These are phyloP conservation scores for Brachionus calyciflorus DNA, from an alignment of 1,140 invertebrate genomes.

Conservation along the genomic window DNA sequence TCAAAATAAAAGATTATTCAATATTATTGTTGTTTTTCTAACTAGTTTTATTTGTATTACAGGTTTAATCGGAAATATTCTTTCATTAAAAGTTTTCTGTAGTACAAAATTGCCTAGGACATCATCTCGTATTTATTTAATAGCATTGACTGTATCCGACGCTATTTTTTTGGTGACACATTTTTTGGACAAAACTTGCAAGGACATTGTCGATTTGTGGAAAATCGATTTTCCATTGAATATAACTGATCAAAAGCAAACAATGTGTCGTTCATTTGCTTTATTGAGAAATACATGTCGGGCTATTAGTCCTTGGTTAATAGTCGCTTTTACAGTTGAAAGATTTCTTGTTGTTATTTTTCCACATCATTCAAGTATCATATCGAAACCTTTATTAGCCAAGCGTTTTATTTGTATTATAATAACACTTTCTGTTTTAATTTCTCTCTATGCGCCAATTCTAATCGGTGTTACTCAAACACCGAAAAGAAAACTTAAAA, in stretches of 20 bases:
- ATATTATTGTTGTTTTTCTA: background rate
- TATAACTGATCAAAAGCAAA: constrained; percentile 41
- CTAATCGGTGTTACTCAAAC: background rate
- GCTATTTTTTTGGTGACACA: constrained; percentile 17
- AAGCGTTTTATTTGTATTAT: constrained; percentile 19
- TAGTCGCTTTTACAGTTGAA: constrained; percentile 43
- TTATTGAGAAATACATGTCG: background rate
- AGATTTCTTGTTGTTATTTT: constrained; percentile 39
- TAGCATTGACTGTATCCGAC: constrained; percentile 23
- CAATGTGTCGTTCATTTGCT: constrained; percentile 42
- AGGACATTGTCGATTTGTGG: constrained; percentile 39
- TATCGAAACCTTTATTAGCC: constrained; percentile 34
- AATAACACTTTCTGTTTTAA: background rate
- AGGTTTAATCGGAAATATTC: constrained; percentile 25
- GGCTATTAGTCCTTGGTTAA: constrained; percentile 1
- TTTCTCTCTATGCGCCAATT: constrained; percentile 26
- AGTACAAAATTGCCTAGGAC: constrained; percentile 30
- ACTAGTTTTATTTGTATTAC: background rate
- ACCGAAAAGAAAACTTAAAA: background rate
- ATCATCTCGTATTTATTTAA: constrained; percentile 30
- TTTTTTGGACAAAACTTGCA: constrained; percentile 40
- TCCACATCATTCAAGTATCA: constrained; percentile 12
- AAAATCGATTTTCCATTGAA: constrained; percentile 42
- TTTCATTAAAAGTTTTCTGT: constrained; percentile 40
- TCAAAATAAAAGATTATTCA: background rate